Evolutionary conservation across 2,113 vertebrate genomes (phyloP), one percentile per base, ranked within the genome.

Genomic region (Atlantisia rogersi): DNA sequence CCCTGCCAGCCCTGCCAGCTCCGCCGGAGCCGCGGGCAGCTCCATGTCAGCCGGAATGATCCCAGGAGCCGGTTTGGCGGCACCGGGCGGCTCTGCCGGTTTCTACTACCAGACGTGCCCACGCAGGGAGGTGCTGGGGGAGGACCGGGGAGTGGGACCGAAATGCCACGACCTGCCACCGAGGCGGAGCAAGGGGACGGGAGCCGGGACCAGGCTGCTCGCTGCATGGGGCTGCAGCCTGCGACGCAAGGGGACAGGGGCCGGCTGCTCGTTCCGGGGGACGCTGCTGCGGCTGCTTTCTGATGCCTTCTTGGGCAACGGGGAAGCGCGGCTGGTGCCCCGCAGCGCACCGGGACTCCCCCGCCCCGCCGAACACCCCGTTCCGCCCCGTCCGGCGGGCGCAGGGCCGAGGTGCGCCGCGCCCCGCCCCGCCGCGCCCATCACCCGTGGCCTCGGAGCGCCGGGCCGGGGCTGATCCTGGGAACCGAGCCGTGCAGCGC

Each of bases 41-140:
- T 73, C 46, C 32, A 9, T 77, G 42, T 73, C 77, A 65, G 48
- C 64, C 10, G 17, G 22, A 32, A 17, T 15, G 42, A 13, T 31
- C 3, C 10, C 22, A 7, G 68, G 35, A 69, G 32, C 90, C 42
- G 42, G 59, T 82, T 32, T 25, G 63, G 55, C 28, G 4, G 71
- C n/a, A 12, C 69, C 22, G 37, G 65, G 69, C 16, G 16, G 87
- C 63, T 85, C 65, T 60, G 77, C 77, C 39, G 28, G 62, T 62
- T 64, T 35, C 98, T 40, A 98, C 98, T 69, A 98, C 98, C 78
- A 98, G 98, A 35, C 98, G 98, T 92, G 99, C 98, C 35, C 98
- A 97, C 97, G 97, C 98, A 98, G 28, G 37, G n/a, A 40, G 52
- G 22, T 22, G 32, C 18, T 39, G 8, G 16, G 7, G 3, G n/a